These are phyloP conservation scores for Scarus forsteni DNA, from an alignment of 2,797 vertebrate species.

Conservation along the genomic window DNA sequence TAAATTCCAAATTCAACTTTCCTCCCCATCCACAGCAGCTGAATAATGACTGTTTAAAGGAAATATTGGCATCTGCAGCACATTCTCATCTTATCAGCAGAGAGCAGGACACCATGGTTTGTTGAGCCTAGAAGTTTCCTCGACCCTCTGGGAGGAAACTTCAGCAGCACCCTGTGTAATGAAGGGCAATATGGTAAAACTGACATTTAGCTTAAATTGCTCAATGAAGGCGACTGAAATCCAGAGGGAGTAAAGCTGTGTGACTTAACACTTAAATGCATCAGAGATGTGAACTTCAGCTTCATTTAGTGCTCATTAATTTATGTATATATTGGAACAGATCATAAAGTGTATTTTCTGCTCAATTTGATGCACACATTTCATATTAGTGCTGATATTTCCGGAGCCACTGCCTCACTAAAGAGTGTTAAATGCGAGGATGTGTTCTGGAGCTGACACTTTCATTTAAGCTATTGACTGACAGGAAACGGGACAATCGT, in stretches of 20 bases:
- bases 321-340: background rate
- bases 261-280: background rate
- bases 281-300: conserved; percentile 19
- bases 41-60: background rate
- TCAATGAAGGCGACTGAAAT: conserved; percentile 11
- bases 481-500: conserved; percentile 14
- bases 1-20: too few species aligned
- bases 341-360: background rate
- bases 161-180: conserved; percentile 26
- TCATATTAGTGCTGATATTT: conserved; percentile 8
- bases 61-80: background rate
- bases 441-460: conserved; percentile 35
- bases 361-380: background rate
- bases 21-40: background rate
- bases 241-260: background rate
- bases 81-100: background rate
- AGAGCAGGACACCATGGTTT: background rate
- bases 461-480: conserved; percentile 25
- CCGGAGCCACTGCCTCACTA: conserved; percentile 6
- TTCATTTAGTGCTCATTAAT: background rate
- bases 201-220: conserved; percentile 48
- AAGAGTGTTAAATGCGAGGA: conserved; percentile 22
- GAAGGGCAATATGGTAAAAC: conserved; percentile 50
- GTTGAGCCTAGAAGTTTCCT: background rate
- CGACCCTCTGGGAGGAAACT: conserved; percentile 22